Conservation (phyloP, 2,797 vertebrate species). For the Pantherophis vulpinus region DNA sequence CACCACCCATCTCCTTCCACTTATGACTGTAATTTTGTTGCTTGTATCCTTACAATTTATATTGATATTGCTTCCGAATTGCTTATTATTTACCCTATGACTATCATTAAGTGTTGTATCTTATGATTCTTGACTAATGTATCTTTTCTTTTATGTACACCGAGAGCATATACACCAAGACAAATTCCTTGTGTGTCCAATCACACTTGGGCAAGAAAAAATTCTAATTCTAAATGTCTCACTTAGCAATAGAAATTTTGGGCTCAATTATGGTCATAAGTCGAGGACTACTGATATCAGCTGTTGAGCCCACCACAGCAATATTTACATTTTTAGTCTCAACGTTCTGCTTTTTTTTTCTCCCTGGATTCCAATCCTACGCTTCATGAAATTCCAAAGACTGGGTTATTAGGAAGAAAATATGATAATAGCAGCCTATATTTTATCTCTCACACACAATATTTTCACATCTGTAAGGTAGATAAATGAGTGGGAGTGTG, state of each 20-base stretch:
- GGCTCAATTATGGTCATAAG: not conserved
- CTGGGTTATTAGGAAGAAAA: conserved; percentile 66
- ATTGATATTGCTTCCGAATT: too few species aligned
- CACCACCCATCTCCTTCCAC: too few species aligned
- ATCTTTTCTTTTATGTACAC: too few species aligned
- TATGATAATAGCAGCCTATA: conserved; percentile 68
- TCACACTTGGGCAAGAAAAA: too few species aligned
- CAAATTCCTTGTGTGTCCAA: too few species aligned
- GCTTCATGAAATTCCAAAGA: conserved; percentile 55
- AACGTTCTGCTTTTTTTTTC: not conserved
- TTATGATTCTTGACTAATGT: too few species aligned
- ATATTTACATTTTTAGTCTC: not conserved
- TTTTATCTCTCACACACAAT: conserved; percentile 65
- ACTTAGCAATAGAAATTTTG: not conserved
- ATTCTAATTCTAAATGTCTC: not conserved
- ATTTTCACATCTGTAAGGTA: conserved; percentile 38
- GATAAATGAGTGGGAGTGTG: conserved; percentile 44
- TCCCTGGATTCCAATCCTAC: not conserved
- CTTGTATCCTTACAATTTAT: too few species aligned
- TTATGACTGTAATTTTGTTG: too few species aligned
- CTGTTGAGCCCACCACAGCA: not conserved
- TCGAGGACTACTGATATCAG: not conserved
- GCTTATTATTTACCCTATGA: too few species aligned
- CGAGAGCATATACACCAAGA: too few species aligned
- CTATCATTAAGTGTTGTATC: too few species aligned